Percentiles rank a stretch among this genome's conserved stretches.
phyloP scores from a whole-genome alignment of 2,113 vertebrate genomes.

The Rhinolophus sinicus region DNA sequence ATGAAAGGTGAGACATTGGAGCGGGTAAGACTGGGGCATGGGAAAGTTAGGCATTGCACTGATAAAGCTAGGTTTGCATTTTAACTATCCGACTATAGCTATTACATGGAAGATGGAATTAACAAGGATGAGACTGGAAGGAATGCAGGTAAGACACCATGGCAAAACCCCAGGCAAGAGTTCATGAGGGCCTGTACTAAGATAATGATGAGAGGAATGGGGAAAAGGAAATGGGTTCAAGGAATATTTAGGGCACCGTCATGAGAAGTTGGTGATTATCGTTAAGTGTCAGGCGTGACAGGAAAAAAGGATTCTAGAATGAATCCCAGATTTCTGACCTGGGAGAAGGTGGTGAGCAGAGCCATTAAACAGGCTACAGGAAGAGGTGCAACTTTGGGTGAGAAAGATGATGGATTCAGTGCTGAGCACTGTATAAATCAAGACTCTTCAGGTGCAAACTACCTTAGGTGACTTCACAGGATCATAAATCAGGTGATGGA shows the following conservation, averaged over 20 bases:
- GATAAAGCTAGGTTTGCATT: neutral
- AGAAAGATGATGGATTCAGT: neutral
- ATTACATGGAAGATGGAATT: neutral
- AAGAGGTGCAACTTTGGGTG: neutral
- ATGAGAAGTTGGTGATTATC: neutral
- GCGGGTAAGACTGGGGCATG: neutral
- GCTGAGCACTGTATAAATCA: neutral
- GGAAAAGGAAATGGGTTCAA: neutral
- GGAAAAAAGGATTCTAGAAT: neutral
- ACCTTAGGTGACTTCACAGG: neutral
- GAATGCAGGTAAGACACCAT: neutral
- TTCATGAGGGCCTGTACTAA: neutral
- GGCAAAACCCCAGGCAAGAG: neutral
- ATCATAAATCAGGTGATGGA: neutral
- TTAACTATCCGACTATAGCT: neutral
- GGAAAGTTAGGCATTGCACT: neutral
- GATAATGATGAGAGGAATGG: neutral
- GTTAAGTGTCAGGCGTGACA: neutral
- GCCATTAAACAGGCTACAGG: neutral
- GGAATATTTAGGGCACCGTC: neutral
- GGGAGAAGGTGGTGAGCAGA: neutral
- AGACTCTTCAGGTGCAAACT: neutral
- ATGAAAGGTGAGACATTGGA: neutral
- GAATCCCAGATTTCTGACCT: neutral
- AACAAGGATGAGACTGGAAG: neutral